Percentiles rank a stretch among this genome's conserved stretches.
phyloP scores from a whole-genome alignment of 2,797 vertebrate species.

The Botia almorhae region DNA sequence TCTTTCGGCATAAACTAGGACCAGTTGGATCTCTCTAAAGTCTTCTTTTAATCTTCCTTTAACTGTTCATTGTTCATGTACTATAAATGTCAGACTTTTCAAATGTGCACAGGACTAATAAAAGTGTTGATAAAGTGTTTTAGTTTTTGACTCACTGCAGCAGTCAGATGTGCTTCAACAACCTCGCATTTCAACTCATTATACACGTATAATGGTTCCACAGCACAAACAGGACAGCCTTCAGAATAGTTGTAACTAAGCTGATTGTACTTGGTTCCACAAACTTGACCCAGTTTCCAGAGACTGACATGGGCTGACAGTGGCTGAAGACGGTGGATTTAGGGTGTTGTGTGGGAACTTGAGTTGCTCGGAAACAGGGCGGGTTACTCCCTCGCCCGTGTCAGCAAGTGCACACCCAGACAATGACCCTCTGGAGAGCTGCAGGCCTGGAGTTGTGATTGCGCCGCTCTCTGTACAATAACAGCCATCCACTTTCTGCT shows the following conservation, averaged over 20 bases:
- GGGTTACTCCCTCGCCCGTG: conserved; percentile 53
- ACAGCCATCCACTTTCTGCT: conserved; percentile 57
- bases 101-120: neutral
- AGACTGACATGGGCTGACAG: neutral
- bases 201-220: neutral
- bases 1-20: neutral
- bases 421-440: conserved; percentile 58
- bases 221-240: neutral
- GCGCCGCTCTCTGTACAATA: conserved; percentile 51
- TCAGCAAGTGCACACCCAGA: conserved; percentile 53
- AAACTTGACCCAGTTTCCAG: conserved; percentile 48
- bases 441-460: conserved; percentile 45
- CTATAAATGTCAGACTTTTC: neutral
- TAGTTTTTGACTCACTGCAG: conserved; percentile 7
- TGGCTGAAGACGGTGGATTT: conserved; percentile 31
- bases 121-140: neutral
- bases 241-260: neutral
- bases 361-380: conserved; percentile 47
- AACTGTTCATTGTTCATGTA: neutral
- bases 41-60: neutral
- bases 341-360: conserved; percentile 53
- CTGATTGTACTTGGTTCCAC: conserved; percentile 21
- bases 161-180: conserved; percentile 7
- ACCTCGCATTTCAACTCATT: conserved; percentile 15
- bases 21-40: too few species aligned